These are phyloP conservation scores for Melanaphis sacchari DNA, from an alignment of 1,140 invertebrate species.

Conservation along the genomic window DNA sequence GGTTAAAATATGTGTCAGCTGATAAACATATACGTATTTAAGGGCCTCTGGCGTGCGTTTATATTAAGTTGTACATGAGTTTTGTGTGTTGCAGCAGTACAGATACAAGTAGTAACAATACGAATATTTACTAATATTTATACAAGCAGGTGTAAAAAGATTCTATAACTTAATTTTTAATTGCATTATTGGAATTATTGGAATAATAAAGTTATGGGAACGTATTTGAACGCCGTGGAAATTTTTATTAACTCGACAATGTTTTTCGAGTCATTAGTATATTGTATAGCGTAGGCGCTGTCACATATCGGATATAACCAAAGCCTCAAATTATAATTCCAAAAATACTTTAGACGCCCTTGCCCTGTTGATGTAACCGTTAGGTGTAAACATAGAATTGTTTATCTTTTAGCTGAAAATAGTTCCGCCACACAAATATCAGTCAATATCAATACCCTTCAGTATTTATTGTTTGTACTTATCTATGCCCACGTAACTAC, in stretches of 20 bases:
- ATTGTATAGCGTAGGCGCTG: neutral
- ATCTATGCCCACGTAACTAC: too few species aligned
- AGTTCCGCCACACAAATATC: too few species aligned
- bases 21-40: neutral
- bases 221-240: neutral
- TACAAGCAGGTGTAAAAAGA: neutral
- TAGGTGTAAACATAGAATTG: too few species aligned
- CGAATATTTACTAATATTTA: neutral
- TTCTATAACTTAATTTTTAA: neutral
- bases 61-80: neutral
- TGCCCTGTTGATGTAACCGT: neutral
- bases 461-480: too few species aligned
- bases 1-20: neutral
- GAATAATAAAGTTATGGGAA: neutral
- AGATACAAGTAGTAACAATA: too few species aligned
- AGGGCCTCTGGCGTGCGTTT: neutral
- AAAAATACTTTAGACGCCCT: neutral
- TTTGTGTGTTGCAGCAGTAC: neutral
- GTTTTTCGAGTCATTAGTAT: neutral
- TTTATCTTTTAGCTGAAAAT: too few species aligned
- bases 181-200: neutral
- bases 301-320: neutral
- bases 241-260: neutral
- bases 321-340: too few species aligned
- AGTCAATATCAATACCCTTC: too few species aligned